phyloP scores from a whole-genome alignment of 2,797 vertebrate species.

The Pseudotriccus pelzelni region DNA sequence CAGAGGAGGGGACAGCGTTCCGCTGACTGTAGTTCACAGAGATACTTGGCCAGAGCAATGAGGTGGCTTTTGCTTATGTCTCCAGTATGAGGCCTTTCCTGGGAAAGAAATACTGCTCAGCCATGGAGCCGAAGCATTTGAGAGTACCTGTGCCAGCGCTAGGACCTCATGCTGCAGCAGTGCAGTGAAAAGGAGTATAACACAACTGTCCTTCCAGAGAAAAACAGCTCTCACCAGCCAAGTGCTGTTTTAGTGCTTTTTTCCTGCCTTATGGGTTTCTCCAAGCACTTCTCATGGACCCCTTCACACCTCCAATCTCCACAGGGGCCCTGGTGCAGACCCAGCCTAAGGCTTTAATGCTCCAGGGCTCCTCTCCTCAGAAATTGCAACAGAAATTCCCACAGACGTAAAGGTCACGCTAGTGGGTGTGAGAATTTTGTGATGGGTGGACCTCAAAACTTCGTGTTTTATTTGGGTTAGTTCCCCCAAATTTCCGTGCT shows the following conservation, averaged over 20 bases:
- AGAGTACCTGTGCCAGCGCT: fast-evolving
- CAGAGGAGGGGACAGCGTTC: background rate
- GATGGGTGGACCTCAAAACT: background rate
- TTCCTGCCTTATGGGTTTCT: background rate
- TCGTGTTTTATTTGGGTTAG: background rate
- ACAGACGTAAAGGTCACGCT: background rate
- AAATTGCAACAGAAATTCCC: background rate
- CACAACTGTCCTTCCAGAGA: background rate
- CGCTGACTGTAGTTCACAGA: background rate
- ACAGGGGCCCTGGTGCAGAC: background rate
- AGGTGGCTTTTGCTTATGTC: background rate
- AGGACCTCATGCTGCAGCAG: background rate
- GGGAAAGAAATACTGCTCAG: background rate
- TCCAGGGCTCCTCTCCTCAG: background rate
- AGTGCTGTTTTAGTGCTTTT: background rate
- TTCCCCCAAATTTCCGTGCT: background rate
- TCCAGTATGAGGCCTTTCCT: background rate
- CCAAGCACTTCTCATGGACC: background rate
- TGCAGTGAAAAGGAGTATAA: fast-evolving
- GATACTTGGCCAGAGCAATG: background rate
- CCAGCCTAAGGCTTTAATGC: background rate
- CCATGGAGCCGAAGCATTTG: background rate
- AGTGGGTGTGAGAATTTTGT: background rate
- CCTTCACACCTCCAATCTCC: background rate
- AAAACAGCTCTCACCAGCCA: background rate